Base-by-base conservation (phyloP, 2,888 invertebrate species). In the Unio delphinus region DNA sequence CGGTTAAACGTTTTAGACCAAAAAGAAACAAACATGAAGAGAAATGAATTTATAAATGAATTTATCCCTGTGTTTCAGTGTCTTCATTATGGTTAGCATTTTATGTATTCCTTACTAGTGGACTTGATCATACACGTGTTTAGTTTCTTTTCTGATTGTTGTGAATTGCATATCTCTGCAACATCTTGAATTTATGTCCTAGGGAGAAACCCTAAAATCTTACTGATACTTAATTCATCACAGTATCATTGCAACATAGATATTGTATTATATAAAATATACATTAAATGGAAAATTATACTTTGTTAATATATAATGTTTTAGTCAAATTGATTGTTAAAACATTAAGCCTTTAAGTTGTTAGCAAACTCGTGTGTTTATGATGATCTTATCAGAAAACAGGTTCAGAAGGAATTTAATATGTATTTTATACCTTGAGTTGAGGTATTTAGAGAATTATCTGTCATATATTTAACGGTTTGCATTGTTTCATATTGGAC, bases 261-360 rank as follows among this genome's bases (percentile, higher is more conserved):
- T 77, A 75, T 80, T 80, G 80, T 80, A 80, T 75, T 74, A 80
- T 80, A 75, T 70, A 74, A 75, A 72, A 72, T 79, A 76, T 74
- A 80, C 75, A 74, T 73, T 71, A 75, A 73, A 68, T 67, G 72
- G 72, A 76, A 74, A 72, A 69, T 71, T 68, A 76, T 73, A 70
- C 75, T 72, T 80, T 79, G 78, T 78, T 80, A 74, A 79, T 76
- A 72, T 76, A 74, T 76, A 76, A 73, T 73, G 73, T 76, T 81
- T 78, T 81, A 80, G 80, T 80, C 80, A 78, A 76, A 79, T 79
- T 70, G 65, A 72, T 74, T 83, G 78, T 80, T 81, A 79, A 71
- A 74, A 73, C 74, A 83, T 83, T 83, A 80, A 83, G 78, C 73
- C 69, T 61, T 67, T 69, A 76, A 65, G 66, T 83, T 86, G 84